Evolutionary conservation across 2,113 vertebrate species (phyloP).

Genomic region (Pontoporia blainvillei): DNA sequence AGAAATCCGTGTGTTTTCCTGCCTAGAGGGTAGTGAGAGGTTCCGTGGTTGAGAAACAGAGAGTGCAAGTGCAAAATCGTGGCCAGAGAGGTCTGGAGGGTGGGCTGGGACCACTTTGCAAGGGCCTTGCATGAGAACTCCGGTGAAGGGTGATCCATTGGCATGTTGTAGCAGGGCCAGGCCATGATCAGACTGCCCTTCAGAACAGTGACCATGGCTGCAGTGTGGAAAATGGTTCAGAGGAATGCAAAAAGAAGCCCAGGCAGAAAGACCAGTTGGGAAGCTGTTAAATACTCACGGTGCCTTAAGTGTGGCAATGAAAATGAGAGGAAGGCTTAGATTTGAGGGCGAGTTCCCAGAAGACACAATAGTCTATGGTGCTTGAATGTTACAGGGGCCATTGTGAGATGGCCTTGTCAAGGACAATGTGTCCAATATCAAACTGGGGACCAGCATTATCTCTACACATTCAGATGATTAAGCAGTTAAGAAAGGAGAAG

Average conservation of each 20-base stretch:
- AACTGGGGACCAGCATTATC: background rate
- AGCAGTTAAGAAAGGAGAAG: background rate
- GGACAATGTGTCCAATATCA: background rate
- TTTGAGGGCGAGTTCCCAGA: background rate
- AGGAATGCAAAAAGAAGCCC: background rate
- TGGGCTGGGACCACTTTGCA: fast-evolving
- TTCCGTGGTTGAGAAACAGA: background rate
- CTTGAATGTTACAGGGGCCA: background rate
- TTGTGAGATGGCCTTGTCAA: background rate
- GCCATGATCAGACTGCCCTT: background rate
- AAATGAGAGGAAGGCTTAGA: background rate
- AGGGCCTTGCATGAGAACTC: background rate
- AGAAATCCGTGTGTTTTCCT: background rate
- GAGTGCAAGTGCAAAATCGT: background rate
- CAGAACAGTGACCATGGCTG: background rate
- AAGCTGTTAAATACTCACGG: background rate
- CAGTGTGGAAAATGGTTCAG: background rate
- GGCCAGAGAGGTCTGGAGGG: background rate
- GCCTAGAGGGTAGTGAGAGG: background rate
- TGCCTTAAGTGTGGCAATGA: background rate
- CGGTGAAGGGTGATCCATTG: background rate
- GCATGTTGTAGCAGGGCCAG: background rate
- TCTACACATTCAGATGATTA: background rate
- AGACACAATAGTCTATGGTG: background rate
- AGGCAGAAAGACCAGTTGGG: background rate